Conservation (phyloP, 2,113 vertebrate genomes). For the Amblyornis subalaris region DNA sequence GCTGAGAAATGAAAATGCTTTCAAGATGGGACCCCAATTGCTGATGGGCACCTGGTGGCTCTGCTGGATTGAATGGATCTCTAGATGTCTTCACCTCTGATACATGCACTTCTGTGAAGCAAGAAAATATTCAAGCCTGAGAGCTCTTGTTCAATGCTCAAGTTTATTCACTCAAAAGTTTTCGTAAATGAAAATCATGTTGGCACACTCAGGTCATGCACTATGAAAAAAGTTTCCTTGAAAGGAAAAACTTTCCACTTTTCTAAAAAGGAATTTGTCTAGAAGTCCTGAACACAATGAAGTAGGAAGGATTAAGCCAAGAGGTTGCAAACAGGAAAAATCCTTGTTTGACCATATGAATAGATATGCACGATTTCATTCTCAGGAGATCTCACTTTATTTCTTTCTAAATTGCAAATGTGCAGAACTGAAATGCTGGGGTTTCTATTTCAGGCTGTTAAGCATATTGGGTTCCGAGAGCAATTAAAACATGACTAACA, state of each 20-base stretch:
- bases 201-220: not conserved
- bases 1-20: not conserved
- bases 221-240: not conserved
- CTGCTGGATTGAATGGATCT: not conserved
- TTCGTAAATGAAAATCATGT: not conserved
- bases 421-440: not conserved
- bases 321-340: not conserved
- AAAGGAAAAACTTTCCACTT: not conserved
- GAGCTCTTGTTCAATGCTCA: not conserved
- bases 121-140: not conserved
- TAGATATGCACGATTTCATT: not conserved
- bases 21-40: not conserved
- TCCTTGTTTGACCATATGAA: not conserved
- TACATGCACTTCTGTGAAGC: not conserved
- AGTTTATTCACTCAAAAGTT: not conserved
- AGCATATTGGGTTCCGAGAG: not conserved
- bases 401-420: not conserved
- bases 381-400: not conserved
- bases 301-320: not conserved
- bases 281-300: not conserved
- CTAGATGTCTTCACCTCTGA: not conserved
- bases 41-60: not conserved
- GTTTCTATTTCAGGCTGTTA: not conserved
- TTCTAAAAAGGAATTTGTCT: not conserved
- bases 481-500: slow-evolving; percentile 5